Percentiles rank a stretch among this genome's conserved stretches.
These are phyloP conservation scores for Tillus elongatus DNA, from an alignment of 2,888 invertebrate species.

Conservation along the genomic window DNA sequence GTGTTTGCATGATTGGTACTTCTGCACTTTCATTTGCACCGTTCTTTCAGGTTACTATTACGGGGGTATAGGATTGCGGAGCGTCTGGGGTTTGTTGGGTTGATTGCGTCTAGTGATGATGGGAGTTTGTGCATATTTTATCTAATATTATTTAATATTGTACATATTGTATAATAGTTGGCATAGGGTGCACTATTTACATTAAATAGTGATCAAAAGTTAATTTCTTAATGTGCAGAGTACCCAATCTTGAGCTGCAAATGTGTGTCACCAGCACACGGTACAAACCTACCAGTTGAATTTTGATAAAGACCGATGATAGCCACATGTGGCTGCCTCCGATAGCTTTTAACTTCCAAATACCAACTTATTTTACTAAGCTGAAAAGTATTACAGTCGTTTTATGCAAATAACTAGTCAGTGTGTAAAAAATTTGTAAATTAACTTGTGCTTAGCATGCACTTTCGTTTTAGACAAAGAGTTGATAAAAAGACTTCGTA, in stretches of 20 bases:
- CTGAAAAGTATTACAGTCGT: slow-evolving; percentile 1
- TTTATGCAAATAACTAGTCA: too few relatives aligned
- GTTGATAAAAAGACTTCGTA: too few relatives aligned
- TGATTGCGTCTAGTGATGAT: too few relatives aligned
- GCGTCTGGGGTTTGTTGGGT: slow-evolving; percentile 19
- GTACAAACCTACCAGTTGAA: neutral
- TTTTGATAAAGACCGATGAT: too few relatives aligned
- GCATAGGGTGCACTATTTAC: slow-evolving; percentile 34
- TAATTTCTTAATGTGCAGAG: slow-evolving; percentile 2
- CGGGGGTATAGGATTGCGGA: too few relatives aligned
- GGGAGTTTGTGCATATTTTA: slow-evolving; percentile 27
- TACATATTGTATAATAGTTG: slow-evolving; percentile 38
- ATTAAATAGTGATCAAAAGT: slow-evolving; percentile 37
- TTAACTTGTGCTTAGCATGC: too few relatives aligned
- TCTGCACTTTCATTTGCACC: slow-evolving; percentile 28
- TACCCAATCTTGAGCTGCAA: neutral
- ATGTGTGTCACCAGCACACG: neutral
- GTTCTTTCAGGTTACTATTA: slow-evolving; percentile 15
- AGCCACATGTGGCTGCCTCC: too few relatives aligned
- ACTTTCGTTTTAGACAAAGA: too few relatives aligned
- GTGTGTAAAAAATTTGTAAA: too few relatives aligned
- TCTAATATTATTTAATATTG: slow-evolving; percentile 32
- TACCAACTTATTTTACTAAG: neutral
- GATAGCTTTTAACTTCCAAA: neutral
- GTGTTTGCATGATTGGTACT: slow-evolving; percentile 31